phyloP scores from a whole-genome alignment of 1,140 invertebrate species.

The Halotydeus destructor region DNA sequence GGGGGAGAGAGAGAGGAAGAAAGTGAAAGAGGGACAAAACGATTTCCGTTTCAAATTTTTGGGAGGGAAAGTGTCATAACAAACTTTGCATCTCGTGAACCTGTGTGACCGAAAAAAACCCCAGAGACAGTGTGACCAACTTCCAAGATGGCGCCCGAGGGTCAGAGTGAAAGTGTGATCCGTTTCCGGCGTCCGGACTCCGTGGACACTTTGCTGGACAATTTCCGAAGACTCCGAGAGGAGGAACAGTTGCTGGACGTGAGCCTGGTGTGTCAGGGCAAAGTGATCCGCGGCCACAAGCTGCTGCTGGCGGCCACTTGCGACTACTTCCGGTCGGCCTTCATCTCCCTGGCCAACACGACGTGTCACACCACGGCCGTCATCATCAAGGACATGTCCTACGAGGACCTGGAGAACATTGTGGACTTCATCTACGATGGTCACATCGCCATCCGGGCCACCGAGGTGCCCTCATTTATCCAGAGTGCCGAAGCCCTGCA shows the following conservation, averaged over 20 bases:
- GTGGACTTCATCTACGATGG: constrained; percentile 86
- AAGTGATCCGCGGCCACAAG: constrained; percentile 4
- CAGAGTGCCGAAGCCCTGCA: not conserved
- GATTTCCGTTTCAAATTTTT: too few relatives aligned
- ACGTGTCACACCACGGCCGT: constrained; percentile 1
- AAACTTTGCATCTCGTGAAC: too few relatives aligned
- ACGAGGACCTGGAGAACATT: constrained; percentile 68
- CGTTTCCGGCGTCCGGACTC: not conserved
- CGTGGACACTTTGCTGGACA: not conserved
- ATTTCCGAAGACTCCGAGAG: not conserved
- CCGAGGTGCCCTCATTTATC: not conserved
- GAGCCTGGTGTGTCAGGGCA: constrained; percentile 4
- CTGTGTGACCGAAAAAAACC: too few relatives aligned
- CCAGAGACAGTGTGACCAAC: too few relatives aligned
- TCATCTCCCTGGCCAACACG: not conserved
- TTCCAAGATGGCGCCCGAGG: not conserved
- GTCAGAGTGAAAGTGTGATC: not conserved
- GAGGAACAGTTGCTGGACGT: constrained; percentile 1
- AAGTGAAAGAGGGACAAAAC: too few relatives aligned
- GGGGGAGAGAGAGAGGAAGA: too few relatives aligned
- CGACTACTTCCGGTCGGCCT: not conserved
- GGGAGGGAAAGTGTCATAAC: too few relatives aligned
- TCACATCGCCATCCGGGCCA: constrained; percentile 25
- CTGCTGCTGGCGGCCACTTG: constrained; percentile 1
- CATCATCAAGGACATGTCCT: constrained; percentile 74